Conservation (phyloP, 2,797 vertebrate genomes). For the Arrhamphus sclerolepis region DNA sequence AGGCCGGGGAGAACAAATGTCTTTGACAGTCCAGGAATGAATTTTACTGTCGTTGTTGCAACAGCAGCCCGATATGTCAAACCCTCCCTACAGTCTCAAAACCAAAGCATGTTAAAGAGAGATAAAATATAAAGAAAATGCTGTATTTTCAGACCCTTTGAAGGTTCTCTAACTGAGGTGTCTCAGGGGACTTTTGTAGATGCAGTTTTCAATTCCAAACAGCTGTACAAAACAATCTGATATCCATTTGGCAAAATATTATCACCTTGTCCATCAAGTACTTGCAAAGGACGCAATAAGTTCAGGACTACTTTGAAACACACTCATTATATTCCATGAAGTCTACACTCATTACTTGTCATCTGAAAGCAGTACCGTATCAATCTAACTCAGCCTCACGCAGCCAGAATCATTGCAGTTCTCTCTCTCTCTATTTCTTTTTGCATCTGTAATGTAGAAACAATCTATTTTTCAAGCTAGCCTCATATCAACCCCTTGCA, state of each 20-base stretch:
- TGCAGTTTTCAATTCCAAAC: slow-evolving; percentile 21
- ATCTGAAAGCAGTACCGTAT: not conserved
- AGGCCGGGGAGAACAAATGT: slow-evolving; percentile 69
- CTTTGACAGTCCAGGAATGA: slow-evolving; percentile 72
- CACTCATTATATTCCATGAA: not conserved
- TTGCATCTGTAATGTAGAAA: slow-evolving; percentile 34
- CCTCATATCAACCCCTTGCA: slow-evolving; percentile 40
- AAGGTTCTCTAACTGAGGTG: slow-evolving; percentile 31
- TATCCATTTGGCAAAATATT: not conserved
- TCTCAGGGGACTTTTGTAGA: slow-evolving; percentile 16
- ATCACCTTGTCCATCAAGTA: too few relatives aligned
- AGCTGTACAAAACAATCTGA: slow-evolving; percentile 6
- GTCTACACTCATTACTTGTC: not conserved
- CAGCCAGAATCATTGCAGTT: not conserved
- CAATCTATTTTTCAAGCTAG: slow-evolving; percentile 41
- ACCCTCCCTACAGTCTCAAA: slow-evolving; percentile 53
- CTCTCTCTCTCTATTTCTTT: too few relatives aligned
- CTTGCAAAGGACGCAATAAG: not conserved
- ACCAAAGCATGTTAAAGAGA: slow-evolving; percentile 52
- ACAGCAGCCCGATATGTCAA: slow-evolving; percentile 64
- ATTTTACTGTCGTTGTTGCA: slow-evolving; percentile 71
- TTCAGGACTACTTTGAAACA: not conserved
- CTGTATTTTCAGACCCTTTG: slow-evolving; percentile 47
- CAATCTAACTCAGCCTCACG: not conserved
- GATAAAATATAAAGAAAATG: slow-evolving; percentile 57